A percentile compares a stretch with the other conserved stretches of the same genome.
Evolutionary conservation across 2,888 invertebrate species (phyloP).

Genomic region (Boloria selene): DNA sequence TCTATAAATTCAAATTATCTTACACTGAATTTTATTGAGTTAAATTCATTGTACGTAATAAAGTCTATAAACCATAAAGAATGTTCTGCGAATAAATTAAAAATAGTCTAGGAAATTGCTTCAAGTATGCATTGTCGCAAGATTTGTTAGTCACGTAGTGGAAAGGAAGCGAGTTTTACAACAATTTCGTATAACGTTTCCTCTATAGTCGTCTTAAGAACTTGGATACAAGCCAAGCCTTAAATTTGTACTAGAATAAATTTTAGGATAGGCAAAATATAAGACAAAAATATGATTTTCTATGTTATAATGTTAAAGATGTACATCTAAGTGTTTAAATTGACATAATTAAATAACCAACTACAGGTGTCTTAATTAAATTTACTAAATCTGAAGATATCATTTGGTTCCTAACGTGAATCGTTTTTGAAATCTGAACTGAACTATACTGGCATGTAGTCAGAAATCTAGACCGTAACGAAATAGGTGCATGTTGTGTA

Average conservation of each 20-base stretch:
- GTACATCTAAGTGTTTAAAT: too few relatives aligned
- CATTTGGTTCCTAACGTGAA: too few relatives aligned
- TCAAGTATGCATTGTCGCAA: constrained; percentile 29
- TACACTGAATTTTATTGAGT: background rate
- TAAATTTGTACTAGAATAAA: constrained; percentile 22
- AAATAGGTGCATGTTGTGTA: too few relatives aligned
- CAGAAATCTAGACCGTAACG: too few relatives aligned
- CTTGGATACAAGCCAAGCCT: constrained; percentile 28
- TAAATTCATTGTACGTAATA: constrained; percentile 6
- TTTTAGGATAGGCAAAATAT: constrained; percentile 18
- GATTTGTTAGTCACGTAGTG: constrained; percentile 35
- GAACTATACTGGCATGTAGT: too few relatives aligned
- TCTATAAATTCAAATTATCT: constrained; percentile 1
- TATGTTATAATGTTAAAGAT: background rate
- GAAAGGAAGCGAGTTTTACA: constrained; percentile 32
- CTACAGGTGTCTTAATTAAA: too few relatives aligned
- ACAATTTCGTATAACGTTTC: constrained; percentile 27
- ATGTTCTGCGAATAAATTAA: constrained; percentile 15
- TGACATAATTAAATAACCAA: too few relatives aligned
- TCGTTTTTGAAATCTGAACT: too few relatives aligned
- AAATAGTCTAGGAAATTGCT: constrained; percentile 20
- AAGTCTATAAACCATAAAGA: constrained; percentile 2
- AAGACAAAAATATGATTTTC: constrained; percentile 2
- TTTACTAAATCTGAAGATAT: too few relatives aligned
- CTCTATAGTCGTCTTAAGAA: constrained; percentile 21